These are phyloP conservation scores for Microcebus tavaratra DNA, from an alignment of 2,113 vertebrate genomes.

Conservation along the genomic window DNA sequence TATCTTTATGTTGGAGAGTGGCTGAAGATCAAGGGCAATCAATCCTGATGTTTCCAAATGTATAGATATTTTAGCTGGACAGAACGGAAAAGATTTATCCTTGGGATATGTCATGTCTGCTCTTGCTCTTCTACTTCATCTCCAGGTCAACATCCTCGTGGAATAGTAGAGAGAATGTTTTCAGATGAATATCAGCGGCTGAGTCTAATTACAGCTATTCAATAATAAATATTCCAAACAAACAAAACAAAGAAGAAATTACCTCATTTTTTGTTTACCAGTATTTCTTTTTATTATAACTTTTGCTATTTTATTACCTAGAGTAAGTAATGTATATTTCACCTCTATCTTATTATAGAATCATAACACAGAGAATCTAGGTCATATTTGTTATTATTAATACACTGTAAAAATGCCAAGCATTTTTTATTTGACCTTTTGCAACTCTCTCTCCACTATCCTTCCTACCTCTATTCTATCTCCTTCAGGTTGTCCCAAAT, in stretches of 20 bases:
- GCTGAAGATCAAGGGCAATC: conserved; percentile 70
- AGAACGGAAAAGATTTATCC: conserved; percentile 60
- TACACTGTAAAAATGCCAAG: conserved; percentile 54
- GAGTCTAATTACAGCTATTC: conserved; percentile 1
- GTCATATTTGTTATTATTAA: conserved; percentile 65
- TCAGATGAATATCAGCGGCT: background rate
- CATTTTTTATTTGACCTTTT: conserved; percentile 61
- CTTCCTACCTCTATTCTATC: conserved; percentile 7
- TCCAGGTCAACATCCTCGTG: background rate
- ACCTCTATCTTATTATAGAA: conserved; percentile 50
- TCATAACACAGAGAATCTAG: conserved; percentile 59
- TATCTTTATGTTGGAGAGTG: conserved; percentile 66
- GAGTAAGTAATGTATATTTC: conserved; percentile 3
- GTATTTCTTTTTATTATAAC: conserved; percentile 14
- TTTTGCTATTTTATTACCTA: background rate
- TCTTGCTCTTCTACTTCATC: background rate
- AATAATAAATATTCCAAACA: conserved; percentile 5
- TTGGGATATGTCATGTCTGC: conserved; percentile 23
- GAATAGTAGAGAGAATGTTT: background rate
- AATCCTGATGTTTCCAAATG: conserved; percentile 66
- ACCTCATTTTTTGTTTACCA: background rate
- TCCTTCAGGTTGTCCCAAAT: conserved; percentile 42
- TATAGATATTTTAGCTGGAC: background rate
- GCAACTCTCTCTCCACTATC: background rate
- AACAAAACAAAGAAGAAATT: background rate